Evolutionary conservation across 2,113 vertebrate genomes (phyloP).

Genomic region (Laterallus jamaicensis): DNA sequence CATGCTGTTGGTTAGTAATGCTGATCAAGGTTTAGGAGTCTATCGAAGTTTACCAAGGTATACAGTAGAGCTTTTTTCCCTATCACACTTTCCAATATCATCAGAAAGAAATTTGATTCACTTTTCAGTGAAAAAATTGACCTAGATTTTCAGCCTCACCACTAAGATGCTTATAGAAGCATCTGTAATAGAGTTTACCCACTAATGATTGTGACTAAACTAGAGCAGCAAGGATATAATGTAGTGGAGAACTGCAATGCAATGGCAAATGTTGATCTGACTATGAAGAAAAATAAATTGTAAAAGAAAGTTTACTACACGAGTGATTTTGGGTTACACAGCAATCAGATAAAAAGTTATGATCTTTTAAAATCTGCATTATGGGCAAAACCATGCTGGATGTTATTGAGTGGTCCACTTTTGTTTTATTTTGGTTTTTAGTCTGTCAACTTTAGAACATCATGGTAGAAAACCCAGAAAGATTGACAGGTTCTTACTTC

Average conservation of each 20-base stretch:
- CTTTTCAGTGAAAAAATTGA: slow-evolving; percentile 50
- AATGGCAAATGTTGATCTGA: background rate
- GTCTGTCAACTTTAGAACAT: background rate
- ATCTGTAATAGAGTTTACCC: slow-evolving; percentile 14
- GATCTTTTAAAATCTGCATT: background rate
- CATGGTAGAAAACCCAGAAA: background rate
- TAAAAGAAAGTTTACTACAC: background rate
- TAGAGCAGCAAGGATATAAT: background rate
- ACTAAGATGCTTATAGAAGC: background rate
- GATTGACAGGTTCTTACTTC: background rate
- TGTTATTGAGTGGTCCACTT: background rate
- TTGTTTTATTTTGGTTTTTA: background rate
- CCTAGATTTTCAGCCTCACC: slow-evolving; percentile 45
- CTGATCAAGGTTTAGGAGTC: slow-evolving; percentile 7
- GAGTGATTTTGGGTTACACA: background rate
- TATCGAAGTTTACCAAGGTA: background rate
- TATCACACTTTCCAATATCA: background rate
- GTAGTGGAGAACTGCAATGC: background rate
- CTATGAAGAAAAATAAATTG: background rate
- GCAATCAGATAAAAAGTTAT: background rate
- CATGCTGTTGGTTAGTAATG: background rate
- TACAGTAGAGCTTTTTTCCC: background rate
- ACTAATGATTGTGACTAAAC: slow-evolving; percentile 20
- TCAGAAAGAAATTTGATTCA: slow-evolving; percentile 44
- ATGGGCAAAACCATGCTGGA: accelerated